A percentile compares a stretch with the other conserved stretches of the same genome.
Conservation (phyloP, 1,140 invertebrate species). For the Zophobas morio region DNA sequence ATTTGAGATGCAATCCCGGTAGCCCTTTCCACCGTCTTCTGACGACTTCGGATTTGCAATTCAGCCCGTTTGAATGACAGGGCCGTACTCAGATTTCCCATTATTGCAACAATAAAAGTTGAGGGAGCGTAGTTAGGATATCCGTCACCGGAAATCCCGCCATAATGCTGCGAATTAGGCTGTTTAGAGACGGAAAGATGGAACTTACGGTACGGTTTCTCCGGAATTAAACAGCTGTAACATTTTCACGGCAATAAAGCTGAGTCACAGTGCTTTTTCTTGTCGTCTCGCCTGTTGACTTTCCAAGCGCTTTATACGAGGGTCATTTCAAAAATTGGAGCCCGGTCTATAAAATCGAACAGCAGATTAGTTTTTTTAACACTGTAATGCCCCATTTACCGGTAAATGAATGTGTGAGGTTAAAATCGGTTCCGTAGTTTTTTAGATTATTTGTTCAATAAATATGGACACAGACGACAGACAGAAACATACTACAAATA, state of each 20-base stretch:
- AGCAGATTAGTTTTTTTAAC: no score
- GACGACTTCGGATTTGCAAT: conserved; percentile 36
- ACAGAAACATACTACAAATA: no score
- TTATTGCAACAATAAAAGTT: conserved; percentile 32
- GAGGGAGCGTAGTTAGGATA: conserved; percentile 11
- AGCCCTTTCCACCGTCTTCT: conserved; percentile 27
- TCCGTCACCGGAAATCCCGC: conserved; percentile 14
- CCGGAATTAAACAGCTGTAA: conserved; percentile 3
- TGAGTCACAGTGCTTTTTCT: not conserved
- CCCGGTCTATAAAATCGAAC: no score
- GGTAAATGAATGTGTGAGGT: no score
- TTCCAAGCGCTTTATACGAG: not conserved
- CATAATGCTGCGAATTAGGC: conserved; percentile 26
- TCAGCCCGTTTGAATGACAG: conserved; percentile 38
- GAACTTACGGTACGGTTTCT: conserved; percentile 6
- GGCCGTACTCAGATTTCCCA: conserved; percentile 28
- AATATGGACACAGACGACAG: no score
- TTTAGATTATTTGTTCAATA: no score
- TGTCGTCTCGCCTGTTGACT: not conserved
- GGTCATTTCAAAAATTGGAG: no score
- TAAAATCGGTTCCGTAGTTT: no score
- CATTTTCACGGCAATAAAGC: conserved; percentile 20
- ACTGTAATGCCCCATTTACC: no score
- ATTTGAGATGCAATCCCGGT: conserved; percentile 41
- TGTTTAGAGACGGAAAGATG: conserved; percentile 19